Conservation (phyloP, 2,888 invertebrate species). For the Scaptomyza parva region DNA sequence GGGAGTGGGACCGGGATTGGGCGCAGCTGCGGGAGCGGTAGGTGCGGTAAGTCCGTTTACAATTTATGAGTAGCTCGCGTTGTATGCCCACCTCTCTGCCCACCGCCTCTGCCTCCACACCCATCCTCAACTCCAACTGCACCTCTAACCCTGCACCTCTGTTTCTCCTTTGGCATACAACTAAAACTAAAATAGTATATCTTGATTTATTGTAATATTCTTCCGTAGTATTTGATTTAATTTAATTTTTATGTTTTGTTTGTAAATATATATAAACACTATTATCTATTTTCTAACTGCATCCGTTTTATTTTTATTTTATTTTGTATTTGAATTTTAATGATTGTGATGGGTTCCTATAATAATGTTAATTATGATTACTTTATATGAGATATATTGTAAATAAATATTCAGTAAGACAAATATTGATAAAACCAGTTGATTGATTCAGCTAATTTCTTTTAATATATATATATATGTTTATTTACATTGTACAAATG, state of each 20-base stretch:
- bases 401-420: neutral
- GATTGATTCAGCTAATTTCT: neutral
- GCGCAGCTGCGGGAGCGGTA: slow-evolving; percentile 66
- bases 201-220: slow-evolving; percentile 25
- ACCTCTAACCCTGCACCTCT: slow-evolving; percentile 60
- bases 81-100: slow-evolving; percentile 59
- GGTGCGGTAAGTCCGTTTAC: slow-evolving; percentile 84
- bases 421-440: neutral
- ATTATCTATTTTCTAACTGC: slow-evolving; percentile 42
- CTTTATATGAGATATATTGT: neutral
- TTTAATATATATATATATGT: neutral
- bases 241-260: slow-evolving; percentile 51
- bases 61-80: slow-evolving; percentile 70
- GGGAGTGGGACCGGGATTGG: slow-evolving; percentile 53
- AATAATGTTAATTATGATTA: neutral
- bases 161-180: slow-evolving; percentile 22
- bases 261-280: slow-evolving; percentile 58
- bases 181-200: slow-evolving; percentile 23
- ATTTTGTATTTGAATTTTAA: slow-evolving; percentile 10
- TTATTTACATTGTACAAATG: neutral
- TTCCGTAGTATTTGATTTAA: slow-evolving; percentile 39
- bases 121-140: slow-evolving; percentile 46
- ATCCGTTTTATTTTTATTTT: slow-evolving; percentile 52
- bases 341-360: slow-evolving; percentile 23
- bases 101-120: slow-evolving; percentile 37